Percentiles rank a stretch among this genome's conserved stretches.
These are phyloP conservation scores for Drosophila bifasciata DNA, from an alignment of 1,140 invertebrate species.

Conservation along the genomic window DNA sequence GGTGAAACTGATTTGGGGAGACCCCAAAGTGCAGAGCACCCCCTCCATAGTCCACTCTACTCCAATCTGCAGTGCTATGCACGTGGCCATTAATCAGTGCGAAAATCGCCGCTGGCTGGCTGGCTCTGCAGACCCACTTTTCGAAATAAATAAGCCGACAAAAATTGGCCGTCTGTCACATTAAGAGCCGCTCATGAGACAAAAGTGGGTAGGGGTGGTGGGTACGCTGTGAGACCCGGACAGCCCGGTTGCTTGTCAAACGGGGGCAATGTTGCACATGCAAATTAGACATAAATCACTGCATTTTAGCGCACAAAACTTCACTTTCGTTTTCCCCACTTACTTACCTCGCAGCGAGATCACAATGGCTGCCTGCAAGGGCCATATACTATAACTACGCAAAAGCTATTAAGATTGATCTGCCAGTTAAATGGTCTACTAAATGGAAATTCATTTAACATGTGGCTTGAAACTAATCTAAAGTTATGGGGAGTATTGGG, in stretches of 20 bases:
- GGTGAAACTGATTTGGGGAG: constrained; percentile 8
- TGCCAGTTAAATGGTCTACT: no score
- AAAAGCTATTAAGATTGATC: no score
- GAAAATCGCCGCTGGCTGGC: constrained; percentile 57
- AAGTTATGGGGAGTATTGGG: no score
- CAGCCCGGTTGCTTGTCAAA: constrained; percentile 55
- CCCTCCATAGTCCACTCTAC: constrained; percentile 19
- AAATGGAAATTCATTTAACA: no score
- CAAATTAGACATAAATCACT: constrained; percentile 58
- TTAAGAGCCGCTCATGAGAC: constrained; percentile 39
- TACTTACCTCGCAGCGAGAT: no score
- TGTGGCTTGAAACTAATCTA: no score
- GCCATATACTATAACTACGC: no score
- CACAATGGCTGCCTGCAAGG: no score
- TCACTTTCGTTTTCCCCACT: no score
- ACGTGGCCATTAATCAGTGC: constrained; percentile 70
- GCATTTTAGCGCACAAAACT: not conserved
- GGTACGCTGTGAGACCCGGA: constrained; percentile 22
- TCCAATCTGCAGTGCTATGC: constrained; percentile 31
- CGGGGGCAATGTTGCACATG: constrained; percentile 59
- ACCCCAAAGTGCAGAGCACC: not conserved
- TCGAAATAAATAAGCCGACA: constrained; percentile 48
- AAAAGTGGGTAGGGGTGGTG: not conserved
- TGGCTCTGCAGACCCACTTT: constrained; percentile 28
- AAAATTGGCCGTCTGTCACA: constrained; percentile 56